These are phyloP conservation scores for Electrophaes corylata DNA, from an alignment of 2,888 invertebrate species.

Conservation along the genomic window DNA sequence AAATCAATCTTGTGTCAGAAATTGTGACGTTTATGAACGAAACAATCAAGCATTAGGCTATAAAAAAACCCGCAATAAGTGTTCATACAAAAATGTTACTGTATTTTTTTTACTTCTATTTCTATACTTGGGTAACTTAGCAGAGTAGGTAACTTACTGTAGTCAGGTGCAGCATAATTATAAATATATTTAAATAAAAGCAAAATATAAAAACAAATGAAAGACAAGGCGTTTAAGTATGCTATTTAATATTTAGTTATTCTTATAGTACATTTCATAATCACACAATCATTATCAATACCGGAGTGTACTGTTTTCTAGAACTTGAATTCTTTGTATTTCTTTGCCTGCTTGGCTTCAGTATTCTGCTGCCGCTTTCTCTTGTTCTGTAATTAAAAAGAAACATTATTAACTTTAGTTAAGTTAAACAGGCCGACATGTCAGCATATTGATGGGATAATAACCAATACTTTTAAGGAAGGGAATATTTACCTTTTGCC, in stretches of 20 bases:
- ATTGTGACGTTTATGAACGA: too few relatives aligned
- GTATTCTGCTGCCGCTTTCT: constrained; percentile 95
- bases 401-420: background rate
- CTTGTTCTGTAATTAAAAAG: constrained; percentile 89
- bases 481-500: constrained; percentile 93
- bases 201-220: background rate
- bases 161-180: too few relatives aligned
- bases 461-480: too few relatives aligned
- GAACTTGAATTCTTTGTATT: constrained; percentile 99
- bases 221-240: background rate
- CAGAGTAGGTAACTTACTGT: too few relatives aligned
- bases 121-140: too few relatives aligned
- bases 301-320: constrained; percentile 59
- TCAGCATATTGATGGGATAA: too few relatives aligned
- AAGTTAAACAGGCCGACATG: background rate
- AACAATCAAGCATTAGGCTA: too few relatives aligned
- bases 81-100: too few relatives aligned
- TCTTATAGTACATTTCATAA: constrained; percentile 11
- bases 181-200: too few relatives aligned
- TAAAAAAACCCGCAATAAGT: too few relatives aligned
- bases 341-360: constrained; percentile 96
- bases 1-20: too few relatives aligned
- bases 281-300: background rate
- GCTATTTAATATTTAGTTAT: constrained; percentile 15
- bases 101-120: too few relatives aligned